Base-by-base conservation (phyloP, 1,140 invertebrate genomes). In the Macrobrachium rosenbergii region DNA sequence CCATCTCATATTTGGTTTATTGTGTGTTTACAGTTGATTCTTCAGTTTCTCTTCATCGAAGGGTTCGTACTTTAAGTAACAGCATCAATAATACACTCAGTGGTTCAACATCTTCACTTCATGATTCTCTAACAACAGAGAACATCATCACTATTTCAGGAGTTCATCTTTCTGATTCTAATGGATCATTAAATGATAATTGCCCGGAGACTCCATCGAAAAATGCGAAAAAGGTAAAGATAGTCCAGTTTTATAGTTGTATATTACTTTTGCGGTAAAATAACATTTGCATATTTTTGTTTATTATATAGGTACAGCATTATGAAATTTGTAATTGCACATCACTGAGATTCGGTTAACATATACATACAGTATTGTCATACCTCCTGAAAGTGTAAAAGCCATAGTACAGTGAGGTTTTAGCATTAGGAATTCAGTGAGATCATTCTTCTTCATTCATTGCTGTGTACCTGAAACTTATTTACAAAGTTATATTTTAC, bases 81-180 rank as follows among this genome's bases (percentile, higher is more conserved):
- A 52, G 52, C 52, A 52, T 52, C 52, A 52, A 52, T 52, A 52
- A 52, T 8, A 52, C 52, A 52, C 52, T 52, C 52, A 52, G 52
- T 52, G 52, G 52, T 8, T 87, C 85, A 2, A 80, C 60, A 37
- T 21, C 67, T 23, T 87, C 85, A 11, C n/a, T 87, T 5, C 85
- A 87, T 82, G 85, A 87, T 19, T 82, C 78, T 75, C 78, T 87
- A 19, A 79, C 81, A 52, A 79, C 63, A 16, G 85, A 87, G 14
- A 87, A 87, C 58, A 82, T 87, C 67, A 67, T 87, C 21, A 82
- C 85, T 59, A 87, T 87, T 64, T 87, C 85, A 17, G 85, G 85
- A 21, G 85, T 72, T 5, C 78, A 87, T 52, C 75, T 73, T 23
- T 45, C 78, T 28, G 78, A 69, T 5, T 87, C 85, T 19, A 80